A percentile compares a stretch with the other conserved stretches of the same genome.
Evolutionary conservation across 2,797 vertebrate species (phyloP).

Genomic region (Eulemur rubriventer): DNA sequence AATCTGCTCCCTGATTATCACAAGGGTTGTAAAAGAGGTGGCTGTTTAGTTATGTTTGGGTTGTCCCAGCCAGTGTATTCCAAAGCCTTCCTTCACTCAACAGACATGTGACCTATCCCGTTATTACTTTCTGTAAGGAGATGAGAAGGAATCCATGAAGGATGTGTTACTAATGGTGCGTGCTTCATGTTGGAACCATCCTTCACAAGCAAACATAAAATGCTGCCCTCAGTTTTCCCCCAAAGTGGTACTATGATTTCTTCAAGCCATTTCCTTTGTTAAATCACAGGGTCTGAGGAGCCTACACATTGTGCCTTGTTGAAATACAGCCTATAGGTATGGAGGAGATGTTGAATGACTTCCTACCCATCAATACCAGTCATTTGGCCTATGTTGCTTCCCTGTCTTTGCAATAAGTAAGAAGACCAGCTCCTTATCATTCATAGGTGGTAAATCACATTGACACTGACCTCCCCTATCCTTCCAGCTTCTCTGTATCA

Average conservation of each 20-base stretch:
- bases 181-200: background rate
- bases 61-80: conserved; percentile 46
- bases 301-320: background rate
- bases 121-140: conserved; percentile 62
- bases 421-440: background rate
- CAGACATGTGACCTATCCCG: conserved; percentile 37
- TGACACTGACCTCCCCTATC: background rate
- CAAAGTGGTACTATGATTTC: background rate
- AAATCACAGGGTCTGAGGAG: background rate
- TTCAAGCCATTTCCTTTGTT: background rate
- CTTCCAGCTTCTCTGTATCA: background rate
- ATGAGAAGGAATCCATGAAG: conserved; percentile 73
- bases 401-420: background rate
- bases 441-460: background rate
- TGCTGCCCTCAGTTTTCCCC: background rate
- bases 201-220: background rate
- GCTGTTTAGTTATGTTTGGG: conserved; percentile 52
- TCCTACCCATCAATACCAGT: background rate
- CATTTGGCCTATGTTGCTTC: background rate
- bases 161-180: conserved; percentile 37
- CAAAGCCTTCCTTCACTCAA: conserved; percentile 48
- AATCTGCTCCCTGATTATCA: conserved; percentile 54
- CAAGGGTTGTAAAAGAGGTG: background rate
- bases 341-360: background rate
- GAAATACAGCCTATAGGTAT: background rate